Conservation (phyloP, 2,888 invertebrate species). For the Amphimallon solstitiale region DNA sequence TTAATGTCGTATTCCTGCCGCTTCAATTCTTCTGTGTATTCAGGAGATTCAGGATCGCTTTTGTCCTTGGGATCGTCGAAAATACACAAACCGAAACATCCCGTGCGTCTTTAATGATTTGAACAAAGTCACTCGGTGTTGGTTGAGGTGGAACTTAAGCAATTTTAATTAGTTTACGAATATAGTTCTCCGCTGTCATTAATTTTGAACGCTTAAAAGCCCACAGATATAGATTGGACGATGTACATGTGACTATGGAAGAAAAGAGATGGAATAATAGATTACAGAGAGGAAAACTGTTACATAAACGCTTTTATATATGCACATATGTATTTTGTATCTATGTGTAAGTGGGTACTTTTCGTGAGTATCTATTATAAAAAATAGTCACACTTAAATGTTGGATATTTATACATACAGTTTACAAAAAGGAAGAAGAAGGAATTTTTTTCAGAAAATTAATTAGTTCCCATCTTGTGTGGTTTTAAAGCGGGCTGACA, state of each 20-base stretch:
- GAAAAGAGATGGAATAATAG: neutral
- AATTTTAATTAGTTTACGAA: conserved; percentile 49
- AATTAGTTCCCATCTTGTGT: conserved; percentile 48
- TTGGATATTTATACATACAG: conserved; percentile 28
- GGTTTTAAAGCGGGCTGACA: conserved; percentile 44
- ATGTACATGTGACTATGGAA: no score
- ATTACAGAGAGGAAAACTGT: conserved; percentile 3
- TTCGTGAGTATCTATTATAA: neutral
- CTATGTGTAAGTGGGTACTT: no score
- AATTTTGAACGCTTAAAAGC: conserved; percentile 46
- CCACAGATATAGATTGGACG: neutral
- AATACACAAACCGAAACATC: conserved; percentile 21
- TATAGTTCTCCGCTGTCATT: conserved; percentile 47
- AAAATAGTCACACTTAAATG: conserved; percentile 9
- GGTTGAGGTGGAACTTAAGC: conserved; percentile 37
- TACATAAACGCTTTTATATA: no score
- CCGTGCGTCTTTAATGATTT: conserved; percentile 31
- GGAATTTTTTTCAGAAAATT: conserved; percentile 32
- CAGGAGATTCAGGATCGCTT: no score
- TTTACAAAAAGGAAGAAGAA: conserved; percentile 17
- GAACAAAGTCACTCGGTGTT: conserved; percentile 9
- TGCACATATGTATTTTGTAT: no score
- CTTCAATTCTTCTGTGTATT: neutral
- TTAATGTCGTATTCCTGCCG: conserved; percentile 8
- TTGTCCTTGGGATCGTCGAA: conserved; percentile 7